Base-by-base conservation (phyloP, 2,797 vertebrate genomes). In the Neosilurus hyrtlii region DNA sequence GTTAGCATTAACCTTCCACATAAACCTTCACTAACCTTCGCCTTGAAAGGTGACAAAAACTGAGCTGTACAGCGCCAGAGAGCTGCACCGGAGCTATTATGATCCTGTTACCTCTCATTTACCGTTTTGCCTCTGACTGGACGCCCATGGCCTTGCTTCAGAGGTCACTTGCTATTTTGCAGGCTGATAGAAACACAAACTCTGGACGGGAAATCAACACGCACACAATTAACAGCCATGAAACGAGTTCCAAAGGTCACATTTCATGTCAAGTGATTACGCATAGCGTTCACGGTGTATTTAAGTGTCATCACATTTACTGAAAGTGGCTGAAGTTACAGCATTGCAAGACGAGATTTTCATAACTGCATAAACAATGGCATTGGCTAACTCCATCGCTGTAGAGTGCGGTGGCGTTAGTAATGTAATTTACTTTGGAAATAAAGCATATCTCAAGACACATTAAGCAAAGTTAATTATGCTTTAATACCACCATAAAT, bases 1-100 rank as follows among this genome's bases (percentile, higher is more conserved):
- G 80, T 85, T 86, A 84, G 66, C 79, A 87, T 86, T 89, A 83
- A 86, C 86, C 86, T 86, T 80, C 67, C 73, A 26, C 72, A 24
- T 59, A 79, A 81, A 49, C 63, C 79, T 68, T 81, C 37, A 30
- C 77, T 71, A 37, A 67, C 80, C 78, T 75, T 86, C 22, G 3
- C 67, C 63, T 77, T 82, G 15, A 56, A 63, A 70, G 16, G 26
- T 61, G 52, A 82, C 71, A 24, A 62, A 37, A 74, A 82, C 3
- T 67, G 7, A 52, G 37, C 20, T 56, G 37, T 24, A 37, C 20
- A 18, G 57, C 51, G 67, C 37, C 8, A 30, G 63, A 66, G 54
- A 30, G 74, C 81, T 78, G 52, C 12, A 74, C 54, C 37, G n/a
- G 73, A 72, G 49, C 84, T 37, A 82, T 71, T 61, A 85, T 73